Conservation (phyloP, 2,797 vertebrate genomes). For the Margarornis squamiger region DNA sequence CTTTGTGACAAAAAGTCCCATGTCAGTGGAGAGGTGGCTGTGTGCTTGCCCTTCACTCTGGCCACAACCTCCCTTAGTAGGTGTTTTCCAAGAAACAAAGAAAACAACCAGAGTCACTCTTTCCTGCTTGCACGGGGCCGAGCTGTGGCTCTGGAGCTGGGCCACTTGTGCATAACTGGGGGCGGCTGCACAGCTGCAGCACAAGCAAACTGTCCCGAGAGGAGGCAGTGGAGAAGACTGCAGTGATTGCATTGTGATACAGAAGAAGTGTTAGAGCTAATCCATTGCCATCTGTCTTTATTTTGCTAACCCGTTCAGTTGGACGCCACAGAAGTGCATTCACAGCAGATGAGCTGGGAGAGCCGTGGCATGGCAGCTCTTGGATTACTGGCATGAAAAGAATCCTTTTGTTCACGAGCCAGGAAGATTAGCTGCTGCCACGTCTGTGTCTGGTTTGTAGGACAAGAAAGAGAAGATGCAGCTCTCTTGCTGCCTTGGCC, state of each 20-base stretch:
- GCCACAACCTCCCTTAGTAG: not conserved
- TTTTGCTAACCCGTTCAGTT: slow-evolving; percentile 77
- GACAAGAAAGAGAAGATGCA: slow-evolving; percentile 65
- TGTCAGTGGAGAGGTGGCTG: not conserved
- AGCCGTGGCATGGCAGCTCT: slow-evolving; percentile 64
- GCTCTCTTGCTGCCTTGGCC: slow-evolving; percentile 56
- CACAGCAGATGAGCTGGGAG: slow-evolving; percentile 66
- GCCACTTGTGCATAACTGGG: not conserved
- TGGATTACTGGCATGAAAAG: slow-evolving; percentile 68
- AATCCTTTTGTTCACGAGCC: slow-evolving; percentile 66
- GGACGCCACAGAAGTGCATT: slow-evolving; percentile 73
- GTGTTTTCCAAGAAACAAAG: not conserved
- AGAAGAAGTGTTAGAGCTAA: slow-evolving; percentile 73
- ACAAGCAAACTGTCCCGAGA: not conserved
- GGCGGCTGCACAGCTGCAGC: slow-evolving; percentile 15
- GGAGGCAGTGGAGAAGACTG: slow-evolving; percentile 39
- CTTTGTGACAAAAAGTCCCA: not conserved
- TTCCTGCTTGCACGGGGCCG: not conserved
- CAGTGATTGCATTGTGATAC: slow-evolving; percentile 70
- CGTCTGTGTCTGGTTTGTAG: slow-evolving; percentile 62
- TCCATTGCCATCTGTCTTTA: slow-evolving; percentile 79
- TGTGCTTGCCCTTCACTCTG: not conserved
- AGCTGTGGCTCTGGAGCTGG: not conserved
- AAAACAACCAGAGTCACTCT: fast-evolving
- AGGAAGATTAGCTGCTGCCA: slow-evolving; percentile 69